Conservation (phyloP, 2,113 vertebrate genomes). For the Psilopsiagon aymara region DNA sequence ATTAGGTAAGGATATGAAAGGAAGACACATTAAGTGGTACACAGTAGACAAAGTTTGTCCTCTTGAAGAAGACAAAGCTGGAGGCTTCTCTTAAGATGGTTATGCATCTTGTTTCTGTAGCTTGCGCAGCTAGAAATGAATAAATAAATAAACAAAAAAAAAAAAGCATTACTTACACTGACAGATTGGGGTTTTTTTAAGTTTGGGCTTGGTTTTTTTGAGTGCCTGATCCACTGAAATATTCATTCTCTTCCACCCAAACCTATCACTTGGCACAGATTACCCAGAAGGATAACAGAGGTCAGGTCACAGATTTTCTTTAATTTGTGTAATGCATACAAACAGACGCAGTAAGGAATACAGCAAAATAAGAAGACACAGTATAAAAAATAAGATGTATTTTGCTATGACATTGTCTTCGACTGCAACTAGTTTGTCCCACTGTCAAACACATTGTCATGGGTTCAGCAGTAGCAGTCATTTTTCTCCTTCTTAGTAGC, state of each 20-base stretch:
- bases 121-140: not conserved
- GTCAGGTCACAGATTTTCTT: not conserved
- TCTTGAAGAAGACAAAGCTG: not conserved
- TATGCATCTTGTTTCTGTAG: not conserved
- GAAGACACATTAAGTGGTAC: not conserved
- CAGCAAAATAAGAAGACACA: not conserved
- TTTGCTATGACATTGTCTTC: not conserved
- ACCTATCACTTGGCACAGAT: not conserved
- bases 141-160: not conserved
- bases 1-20: not conserved
- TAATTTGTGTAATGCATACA: not conserved
- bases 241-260: not conserved
- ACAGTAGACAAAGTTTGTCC: not conserved
- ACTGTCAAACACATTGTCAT: not conserved
- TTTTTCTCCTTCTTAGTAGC: too few species aligned
- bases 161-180: not conserved
- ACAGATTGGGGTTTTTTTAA: rapidly evolving
- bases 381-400: not conserved
- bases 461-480: too few species aligned
- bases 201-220: not conserved
- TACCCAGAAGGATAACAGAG: not conserved
- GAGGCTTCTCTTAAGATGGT: not conserved
- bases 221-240: not conserved
- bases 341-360: not conserved
- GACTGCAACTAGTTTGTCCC: not conserved